phyloP scores from a whole-genome alignment of 2,797 vertebrate species.

The Gadopsis bispinosus region DNA sequence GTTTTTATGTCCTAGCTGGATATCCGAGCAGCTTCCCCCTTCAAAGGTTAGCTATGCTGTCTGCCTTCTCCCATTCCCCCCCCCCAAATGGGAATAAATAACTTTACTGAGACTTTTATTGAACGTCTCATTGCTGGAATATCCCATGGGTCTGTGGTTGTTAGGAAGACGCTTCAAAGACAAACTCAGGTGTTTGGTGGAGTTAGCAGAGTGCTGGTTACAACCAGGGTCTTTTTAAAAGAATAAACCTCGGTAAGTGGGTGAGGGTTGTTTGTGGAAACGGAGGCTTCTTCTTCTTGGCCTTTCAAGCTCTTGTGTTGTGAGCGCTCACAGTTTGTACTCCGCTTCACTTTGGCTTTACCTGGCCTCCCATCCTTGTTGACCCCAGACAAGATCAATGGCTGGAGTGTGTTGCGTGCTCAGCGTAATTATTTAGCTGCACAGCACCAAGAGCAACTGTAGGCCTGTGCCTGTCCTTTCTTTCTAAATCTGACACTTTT shows the following conservation, averaged over 20 bases:
- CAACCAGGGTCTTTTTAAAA: slow-evolving; percentile 69
- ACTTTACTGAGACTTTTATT: slow-evolving; percentile 83
- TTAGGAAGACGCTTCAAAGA: slow-evolving; percentile 80
- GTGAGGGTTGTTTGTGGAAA: slow-evolving; percentile 71
- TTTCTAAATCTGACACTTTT: slow-evolving; percentile 25
- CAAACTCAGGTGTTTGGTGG: slow-evolving; percentile 83
- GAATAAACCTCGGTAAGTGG: slow-evolving; percentile 66
- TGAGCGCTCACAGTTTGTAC: slow-evolving; percentile 56
- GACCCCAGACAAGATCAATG: slow-evolving; percentile 46
- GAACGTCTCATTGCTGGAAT: slow-evolving; percentile 77
- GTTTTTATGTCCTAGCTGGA: slow-evolving; percentile 84
- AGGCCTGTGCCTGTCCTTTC: slow-evolving; percentile 14
- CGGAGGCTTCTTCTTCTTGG: slow-evolving; percentile 52
- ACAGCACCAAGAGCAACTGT: slow-evolving; percentile 15
- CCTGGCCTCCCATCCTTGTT: slow-evolving; percentile 33
- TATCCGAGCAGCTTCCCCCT: slow-evolving; percentile 79
- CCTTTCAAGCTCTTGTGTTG: slow-evolving; percentile 60
- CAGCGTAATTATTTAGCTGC: slow-evolving; percentile 56
- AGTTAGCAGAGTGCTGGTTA: slow-evolving; percentile 73
- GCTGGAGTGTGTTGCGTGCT: slow-evolving; percentile 46
- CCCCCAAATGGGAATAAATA: slow-evolving; percentile 81
- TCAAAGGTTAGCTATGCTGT: slow-evolving; percentile 81
- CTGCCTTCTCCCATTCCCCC: slow-evolving; percentile 71
- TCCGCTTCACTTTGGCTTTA: slow-evolving; percentile 37
- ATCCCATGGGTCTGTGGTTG: slow-evolving; percentile 78